These are phyloP conservation scores for Antigone vipio DNA, from an alignment of 2,113 vertebrate genomes.

Conservation along the genomic window DNA sequence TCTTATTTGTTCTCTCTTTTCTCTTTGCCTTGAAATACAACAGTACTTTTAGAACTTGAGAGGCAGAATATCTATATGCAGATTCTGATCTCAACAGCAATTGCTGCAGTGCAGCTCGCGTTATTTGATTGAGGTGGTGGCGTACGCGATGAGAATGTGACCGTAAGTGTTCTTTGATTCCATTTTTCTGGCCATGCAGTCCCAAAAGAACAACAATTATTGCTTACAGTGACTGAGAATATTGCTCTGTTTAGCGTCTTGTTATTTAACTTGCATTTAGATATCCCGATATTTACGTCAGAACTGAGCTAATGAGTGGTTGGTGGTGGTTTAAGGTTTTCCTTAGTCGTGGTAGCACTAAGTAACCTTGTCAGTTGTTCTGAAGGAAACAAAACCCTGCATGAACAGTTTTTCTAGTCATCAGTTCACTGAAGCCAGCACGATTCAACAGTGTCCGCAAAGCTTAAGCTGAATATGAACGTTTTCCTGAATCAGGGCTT, in stretches of 20 bases:
- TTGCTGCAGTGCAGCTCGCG: neutral
- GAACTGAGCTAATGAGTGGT: neutral
- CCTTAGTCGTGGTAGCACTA: neutral
- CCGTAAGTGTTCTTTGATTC: slow-evolving; percentile 1
- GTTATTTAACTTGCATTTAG: neutral
- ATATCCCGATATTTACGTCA: slow-evolving; percentile 17
- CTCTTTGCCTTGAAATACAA: slow-evolving; percentile 16
- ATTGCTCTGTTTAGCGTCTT: neutral
- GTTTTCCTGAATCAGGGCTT: neutral
- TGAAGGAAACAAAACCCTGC: neutral
- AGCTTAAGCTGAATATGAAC: neutral
- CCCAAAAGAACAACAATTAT: neutral
- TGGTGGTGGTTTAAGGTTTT: neutral
- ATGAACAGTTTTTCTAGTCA: neutral
- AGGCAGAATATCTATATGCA: slow-evolving; percentile 27
- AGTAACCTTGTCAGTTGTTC: neutral
- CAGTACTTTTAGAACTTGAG: slow-evolving; percentile 34
- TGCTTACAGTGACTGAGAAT: neutral
- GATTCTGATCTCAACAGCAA: slow-evolving; percentile 44
- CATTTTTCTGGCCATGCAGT: neutral
- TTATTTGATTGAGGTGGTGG: neutral
- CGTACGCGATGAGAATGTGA: neutral
- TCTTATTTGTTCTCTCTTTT: slow-evolving; percentile 14
- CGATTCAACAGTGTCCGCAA: neutral
- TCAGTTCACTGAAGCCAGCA: neutral